A percentile compares a stretch with the other conserved stretches of the same genome.
phyloP scores from a whole-genome alignment of 2,888 invertebrate genomes.

The Melanostoma mellinum region DNA sequence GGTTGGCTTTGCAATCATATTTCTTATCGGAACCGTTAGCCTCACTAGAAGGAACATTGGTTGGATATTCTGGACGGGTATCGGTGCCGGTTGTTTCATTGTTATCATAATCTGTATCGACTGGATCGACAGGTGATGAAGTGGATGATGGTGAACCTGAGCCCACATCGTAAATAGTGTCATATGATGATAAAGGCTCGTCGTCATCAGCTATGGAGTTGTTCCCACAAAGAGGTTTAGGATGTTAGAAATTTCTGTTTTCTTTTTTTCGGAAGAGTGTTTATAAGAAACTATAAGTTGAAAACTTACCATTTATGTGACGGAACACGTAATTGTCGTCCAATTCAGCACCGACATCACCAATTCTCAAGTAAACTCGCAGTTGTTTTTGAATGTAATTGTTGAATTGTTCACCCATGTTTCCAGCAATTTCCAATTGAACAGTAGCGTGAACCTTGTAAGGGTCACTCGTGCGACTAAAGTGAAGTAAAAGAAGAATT shows the following conservation, averaged over 20 bases:
- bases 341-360: constrained; percentile 75
- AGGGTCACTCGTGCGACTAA: constrained; percentile 76
- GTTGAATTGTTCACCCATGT: constrained; percentile 71
- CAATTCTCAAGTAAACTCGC: constrained; percentile 72
- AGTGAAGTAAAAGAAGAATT: background rate
- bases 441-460: constrained; percentile 76
- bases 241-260: too few species aligned
- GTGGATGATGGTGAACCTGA: too few species aligned
- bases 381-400: constrained; percentile 69
- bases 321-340: constrained; percentile 76
- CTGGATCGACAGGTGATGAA: too few species aligned
- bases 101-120: constrained; percentile 37
- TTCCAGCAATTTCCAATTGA: constrained; percentile 77
- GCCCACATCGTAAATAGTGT: too few species aligned
- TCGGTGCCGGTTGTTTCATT: constrained; percentile 36
- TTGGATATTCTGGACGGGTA: constrained; percentile 36
- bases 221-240: constrained; percentile 1
- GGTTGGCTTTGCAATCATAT: constrained; percentile 68
- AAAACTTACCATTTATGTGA: constrained; percentile 77
- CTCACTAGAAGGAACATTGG: background rate
- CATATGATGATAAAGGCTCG: too few species aligned
- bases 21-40: background rate
- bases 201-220: background rate
- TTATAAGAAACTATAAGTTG: background rate
- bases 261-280: background rate